A percentile compares a stretch with the other conserved stretches of the same genome.
phyloP scores from a whole-genome alignment of 2,888 invertebrate genomes.

The Charanyca ferruginea region DNA sequence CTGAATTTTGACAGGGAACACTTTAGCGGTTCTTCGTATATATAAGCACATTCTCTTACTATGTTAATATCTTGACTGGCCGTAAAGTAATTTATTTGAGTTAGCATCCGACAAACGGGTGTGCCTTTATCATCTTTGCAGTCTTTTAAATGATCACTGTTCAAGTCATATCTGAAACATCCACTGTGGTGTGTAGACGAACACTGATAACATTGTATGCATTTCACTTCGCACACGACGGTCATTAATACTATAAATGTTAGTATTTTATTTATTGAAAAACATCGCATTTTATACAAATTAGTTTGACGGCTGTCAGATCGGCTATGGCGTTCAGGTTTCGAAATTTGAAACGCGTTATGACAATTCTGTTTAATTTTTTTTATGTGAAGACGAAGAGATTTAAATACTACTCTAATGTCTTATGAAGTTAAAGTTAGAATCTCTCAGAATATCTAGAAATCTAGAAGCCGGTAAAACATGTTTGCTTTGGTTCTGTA shows the following conservation, averaged over 20 bases:
- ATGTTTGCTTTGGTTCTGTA: too few species aligned
- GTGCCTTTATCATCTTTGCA: slow-evolving; percentile 65
- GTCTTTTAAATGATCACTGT: slow-evolving; percentile 72
- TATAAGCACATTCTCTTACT: slow-evolving; percentile 83
- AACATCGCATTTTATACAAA: slow-evolving; percentile 67
- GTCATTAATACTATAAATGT: slow-evolving; percentile 60
- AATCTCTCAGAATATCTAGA: too few species aligned
- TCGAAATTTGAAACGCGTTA: slow-evolving; percentile 49
- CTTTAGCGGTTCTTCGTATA: slow-evolving; percentile 71
- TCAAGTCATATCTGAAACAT: slow-evolving; percentile 77
- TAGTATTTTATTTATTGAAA: slow-evolving; percentile 39
- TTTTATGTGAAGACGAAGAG: neutral
- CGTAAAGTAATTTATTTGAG: slow-evolving; percentile 81
- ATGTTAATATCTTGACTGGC: slow-evolving; percentile 74
- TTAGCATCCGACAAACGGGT: slow-evolving; percentile 79
- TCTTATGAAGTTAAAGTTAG: too few species aligned
- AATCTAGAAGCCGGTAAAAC: too few species aligned
- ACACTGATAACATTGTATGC: slow-evolving; percentile 85
- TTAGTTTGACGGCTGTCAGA: slow-evolving; percentile 26
- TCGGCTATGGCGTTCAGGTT: slow-evolving; percentile 34
- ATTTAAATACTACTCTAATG: too few species aligned
- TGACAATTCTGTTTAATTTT: slow-evolving; percentile 8
- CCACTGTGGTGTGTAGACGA: slow-evolving; percentile 70
- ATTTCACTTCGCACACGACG: slow-evolving; percentile 61
- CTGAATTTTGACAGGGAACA: slow-evolving; percentile 80